Conservation (phyloP, 2,113 vertebrate species). For the Struthio camelus region DNA sequence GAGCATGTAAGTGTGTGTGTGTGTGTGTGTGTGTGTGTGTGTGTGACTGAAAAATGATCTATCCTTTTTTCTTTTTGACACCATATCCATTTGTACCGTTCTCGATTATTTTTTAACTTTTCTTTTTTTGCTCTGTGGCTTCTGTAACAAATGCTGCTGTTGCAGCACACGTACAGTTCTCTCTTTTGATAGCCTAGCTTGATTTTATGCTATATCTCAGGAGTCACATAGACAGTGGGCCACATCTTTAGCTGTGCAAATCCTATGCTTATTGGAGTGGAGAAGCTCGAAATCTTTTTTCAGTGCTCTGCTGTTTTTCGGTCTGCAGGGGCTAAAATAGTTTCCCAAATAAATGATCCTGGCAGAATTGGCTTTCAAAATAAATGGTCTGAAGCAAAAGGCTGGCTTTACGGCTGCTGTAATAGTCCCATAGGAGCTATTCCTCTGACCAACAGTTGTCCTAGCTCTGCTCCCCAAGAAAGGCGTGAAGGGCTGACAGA, state of each 20-base stretch:
- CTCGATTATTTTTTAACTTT: background rate
- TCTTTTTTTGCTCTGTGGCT: background rate
- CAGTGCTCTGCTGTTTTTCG: background rate
- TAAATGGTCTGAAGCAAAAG: slow-evolving; percentile 3
- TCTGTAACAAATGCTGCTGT: fast-evolving
- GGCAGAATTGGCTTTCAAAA: background rate
- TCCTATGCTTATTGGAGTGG: background rate
- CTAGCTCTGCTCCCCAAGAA: background rate
- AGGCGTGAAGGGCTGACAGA: background rate
- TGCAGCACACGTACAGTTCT: background rate
- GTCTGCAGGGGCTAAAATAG: background rate
- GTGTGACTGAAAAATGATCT: background rate
- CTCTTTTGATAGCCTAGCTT: background rate
- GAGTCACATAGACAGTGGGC: background rate
- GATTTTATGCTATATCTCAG: background rate
- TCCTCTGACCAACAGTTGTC: background rate
- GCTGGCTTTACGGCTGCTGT: background rate
- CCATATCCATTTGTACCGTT: background rate
- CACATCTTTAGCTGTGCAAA: background rate
- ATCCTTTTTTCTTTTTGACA: background rate
- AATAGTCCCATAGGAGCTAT: background rate
- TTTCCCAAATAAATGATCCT: slow-evolving; percentile 12
- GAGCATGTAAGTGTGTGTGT: background rate
- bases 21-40: background rate
- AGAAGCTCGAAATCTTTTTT: background rate